Percentiles rank a stretch among this genome's conserved stretches.
phyloP scores from a whole-genome alignment of 2,113 vertebrate species.

The Calypte anna region DNA sequence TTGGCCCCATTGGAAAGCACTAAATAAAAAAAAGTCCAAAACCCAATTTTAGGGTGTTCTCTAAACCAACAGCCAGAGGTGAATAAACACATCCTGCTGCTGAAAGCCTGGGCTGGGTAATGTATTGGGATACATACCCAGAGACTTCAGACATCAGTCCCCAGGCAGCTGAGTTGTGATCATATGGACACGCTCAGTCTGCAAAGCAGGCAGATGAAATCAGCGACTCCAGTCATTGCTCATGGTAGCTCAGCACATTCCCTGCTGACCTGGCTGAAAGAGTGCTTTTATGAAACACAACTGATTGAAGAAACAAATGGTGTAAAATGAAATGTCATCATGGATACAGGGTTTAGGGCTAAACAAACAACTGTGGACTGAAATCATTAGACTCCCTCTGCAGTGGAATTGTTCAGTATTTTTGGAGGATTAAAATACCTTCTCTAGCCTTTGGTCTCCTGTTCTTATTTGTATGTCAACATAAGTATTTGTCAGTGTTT shows the following conservation, averaged over 20 bases:
- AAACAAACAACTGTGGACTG: conserved; percentile 56
- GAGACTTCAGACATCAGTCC: background rate
- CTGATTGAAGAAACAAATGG: conserved; percentile 73
- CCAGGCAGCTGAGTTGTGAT: conserved; percentile 17
- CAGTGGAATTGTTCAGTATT: conserved; percentile 54
- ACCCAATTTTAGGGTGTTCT: background rate
- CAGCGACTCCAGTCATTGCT: conserved; percentile 5
- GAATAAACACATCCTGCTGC: conserved; percentile 22
- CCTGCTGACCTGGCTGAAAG: conserved; percentile 63
- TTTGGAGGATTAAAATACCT: conserved; percentile 65
- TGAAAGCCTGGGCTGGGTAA: conserved; percentile 37
- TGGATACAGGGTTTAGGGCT: conserved; percentile 51
- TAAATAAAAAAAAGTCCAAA: background rate
- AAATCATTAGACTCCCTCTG: conserved; percentile 58
- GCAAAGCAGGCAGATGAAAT: conserved; percentile 16
- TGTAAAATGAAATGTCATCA: conserved; percentile 71
- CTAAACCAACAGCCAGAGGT: background rate
- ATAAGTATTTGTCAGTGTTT: conserved; percentile 63
- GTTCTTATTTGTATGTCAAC: conserved; percentile 64
- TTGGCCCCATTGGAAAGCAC: background rate
- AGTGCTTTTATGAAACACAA: conserved; percentile 49
- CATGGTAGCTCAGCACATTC: conserved; percentile 67
- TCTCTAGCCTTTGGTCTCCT: conserved; percentile 59
- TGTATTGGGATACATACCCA: background rate
- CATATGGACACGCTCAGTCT: background rate